Percentiles rank a stretch among this genome's conserved stretches.
phyloP scores from a whole-genome alignment of 2,113 vertebrate species.

The Euleptes europaea region DNA sequence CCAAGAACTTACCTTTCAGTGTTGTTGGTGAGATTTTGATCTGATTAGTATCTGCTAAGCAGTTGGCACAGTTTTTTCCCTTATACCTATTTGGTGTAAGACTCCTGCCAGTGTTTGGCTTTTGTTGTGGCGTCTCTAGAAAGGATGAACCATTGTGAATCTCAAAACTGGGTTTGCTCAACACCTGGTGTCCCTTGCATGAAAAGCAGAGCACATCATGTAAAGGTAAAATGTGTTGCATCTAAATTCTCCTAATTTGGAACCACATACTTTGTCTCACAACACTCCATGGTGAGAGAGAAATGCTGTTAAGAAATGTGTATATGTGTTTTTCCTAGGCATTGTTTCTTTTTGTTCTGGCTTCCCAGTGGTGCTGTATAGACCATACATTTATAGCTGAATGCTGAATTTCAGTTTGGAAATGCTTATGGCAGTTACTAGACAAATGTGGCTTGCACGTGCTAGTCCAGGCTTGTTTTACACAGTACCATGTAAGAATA shows the following conservation, averaged over 20 bases:
- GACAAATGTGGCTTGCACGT: neutral
- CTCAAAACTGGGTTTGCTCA: too few relatives aligned
- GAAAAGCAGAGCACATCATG: too few relatives aligned
- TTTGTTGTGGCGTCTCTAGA: too few relatives aligned
- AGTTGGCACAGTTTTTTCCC: too few relatives aligned
- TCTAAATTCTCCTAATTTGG: constrained; percentile 1
- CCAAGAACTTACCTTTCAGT: neutral
- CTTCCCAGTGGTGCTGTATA: neutral
- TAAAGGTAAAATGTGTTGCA: neutral
- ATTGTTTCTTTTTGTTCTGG: neutral
- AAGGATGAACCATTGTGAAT: too few relatives aligned
- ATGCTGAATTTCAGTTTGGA: neutral
- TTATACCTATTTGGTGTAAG: too few relatives aligned
- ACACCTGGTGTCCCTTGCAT: too few relatives aligned
- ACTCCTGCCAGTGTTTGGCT: too few relatives aligned
- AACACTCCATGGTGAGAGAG: neutral
- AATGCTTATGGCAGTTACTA: neutral
- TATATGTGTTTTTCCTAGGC: neutral
- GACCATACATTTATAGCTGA: neutral
- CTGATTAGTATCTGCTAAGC: too few relatives aligned
- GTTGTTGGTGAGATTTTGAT: neutral
- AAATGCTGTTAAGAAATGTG: neutral
- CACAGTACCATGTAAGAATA: neutral
- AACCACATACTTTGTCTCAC: neutral
- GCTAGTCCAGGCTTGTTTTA: neutral